phyloP scores from a whole-genome alignment of 2,888 invertebrate species.

The Parnassius glacialis region DNA sequence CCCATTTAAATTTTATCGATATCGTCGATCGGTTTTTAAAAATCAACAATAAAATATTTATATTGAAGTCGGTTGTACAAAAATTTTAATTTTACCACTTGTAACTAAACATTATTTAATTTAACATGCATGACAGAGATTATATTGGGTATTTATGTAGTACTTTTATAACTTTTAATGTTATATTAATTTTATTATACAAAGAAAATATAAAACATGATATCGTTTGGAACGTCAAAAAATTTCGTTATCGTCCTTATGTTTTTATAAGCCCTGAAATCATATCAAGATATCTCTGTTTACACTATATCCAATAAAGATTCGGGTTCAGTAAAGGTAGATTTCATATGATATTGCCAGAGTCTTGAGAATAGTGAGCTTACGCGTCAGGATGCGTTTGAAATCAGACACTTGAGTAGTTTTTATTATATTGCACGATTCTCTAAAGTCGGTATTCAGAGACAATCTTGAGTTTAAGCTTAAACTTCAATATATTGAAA shows the following conservation, averaged over 20 bases:
- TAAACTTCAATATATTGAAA: too few relatives aligned
- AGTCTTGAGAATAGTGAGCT: constrained; percentile 15
- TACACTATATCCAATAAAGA: constrained; percentile 27
- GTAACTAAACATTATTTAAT: too few relatives aligned
- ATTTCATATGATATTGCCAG: constrained; percentile 20
- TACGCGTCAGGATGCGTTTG: constrained; percentile 10
- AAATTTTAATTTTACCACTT: too few relatives aligned
- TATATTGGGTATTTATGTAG: too few relatives aligned
- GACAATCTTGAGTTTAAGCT: too few relatives aligned
- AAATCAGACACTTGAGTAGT: constrained; percentile 5
- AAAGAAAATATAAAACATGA: neutral
- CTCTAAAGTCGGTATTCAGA: too few relatives aligned
- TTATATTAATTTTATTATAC: neutral
- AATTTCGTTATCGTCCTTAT: constrained; percentile 4
- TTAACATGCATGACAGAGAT: too few relatives aligned
- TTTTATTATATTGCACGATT: neutral
- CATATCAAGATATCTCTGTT: constrained; percentile 27
- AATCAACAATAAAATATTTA: too few relatives aligned
- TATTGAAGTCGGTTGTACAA: too few relatives aligned
- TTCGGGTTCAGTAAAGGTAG: constrained; percentile 18
- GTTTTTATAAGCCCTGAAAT: constrained; percentile 22
- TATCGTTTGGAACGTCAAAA: constrained; percentile 2
- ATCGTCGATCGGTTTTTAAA: too few relatives aligned
- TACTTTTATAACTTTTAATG: too few relatives aligned
- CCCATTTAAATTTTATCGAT: too few relatives aligned